Percentiles rank a stretch among this genome's conserved stretches.
These are phyloP conservation scores for Podabrus alpinus DNA, from an alignment of 2,888 invertebrate genomes.

Conservation along the genomic window DNA sequence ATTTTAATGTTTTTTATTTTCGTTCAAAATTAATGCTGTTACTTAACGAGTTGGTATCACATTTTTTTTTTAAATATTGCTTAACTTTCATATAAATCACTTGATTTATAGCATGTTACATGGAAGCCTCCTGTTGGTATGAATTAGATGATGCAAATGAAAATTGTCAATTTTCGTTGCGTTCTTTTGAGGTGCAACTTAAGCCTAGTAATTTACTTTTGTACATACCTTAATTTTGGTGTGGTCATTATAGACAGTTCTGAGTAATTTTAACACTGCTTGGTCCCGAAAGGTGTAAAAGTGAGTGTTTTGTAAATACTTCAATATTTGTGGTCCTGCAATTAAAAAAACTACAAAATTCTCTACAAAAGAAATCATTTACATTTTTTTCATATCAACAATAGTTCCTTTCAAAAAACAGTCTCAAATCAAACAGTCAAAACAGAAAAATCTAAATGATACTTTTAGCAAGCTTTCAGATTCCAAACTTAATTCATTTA, in stretches of 20 bases:
- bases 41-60: background rate
- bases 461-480: too few relatives aligned
- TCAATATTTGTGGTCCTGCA: too few relatives aligned
- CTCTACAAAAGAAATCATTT: too few relatives aligned
- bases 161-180: background rate
- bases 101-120: background rate
- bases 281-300: too few relatives aligned
- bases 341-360: too few relatives aligned
- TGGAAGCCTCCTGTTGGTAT: background rate
- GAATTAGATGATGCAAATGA: conserved; percentile 1
- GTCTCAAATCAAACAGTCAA: too few relatives aligned
- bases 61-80: background rate
- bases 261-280: background rate
- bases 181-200: background rate
- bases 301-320: too few relatives aligned
- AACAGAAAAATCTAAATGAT: too few relatives aligned
- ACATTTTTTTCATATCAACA: too few relatives aligned
- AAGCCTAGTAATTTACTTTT: background rate
- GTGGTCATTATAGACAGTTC: background rate
- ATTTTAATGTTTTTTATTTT: background rate
- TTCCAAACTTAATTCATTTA: too few relatives aligned
- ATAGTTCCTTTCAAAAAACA: too few relatives aligned
- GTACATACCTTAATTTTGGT: background rate
- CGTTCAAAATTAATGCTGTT: background rate
- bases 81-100: background rate